Base-by-base conservation (phyloP, 2,888 invertebrate species). In the Dinocampus coccinellae region DNA sequence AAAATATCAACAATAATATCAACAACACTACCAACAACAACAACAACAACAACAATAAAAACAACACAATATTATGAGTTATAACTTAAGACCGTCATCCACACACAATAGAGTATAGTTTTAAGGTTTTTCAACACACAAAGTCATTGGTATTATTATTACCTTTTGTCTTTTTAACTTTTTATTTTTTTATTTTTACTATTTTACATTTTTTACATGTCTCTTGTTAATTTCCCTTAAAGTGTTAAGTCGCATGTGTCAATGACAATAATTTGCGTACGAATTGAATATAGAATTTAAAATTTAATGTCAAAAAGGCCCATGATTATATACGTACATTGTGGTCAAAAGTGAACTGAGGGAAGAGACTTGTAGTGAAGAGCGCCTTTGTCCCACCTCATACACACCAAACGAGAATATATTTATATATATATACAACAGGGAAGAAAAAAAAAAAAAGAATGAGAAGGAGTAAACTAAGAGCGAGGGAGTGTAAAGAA, bases 1-100 rank as follows among this genome's bases (percentile, higher is more conserved):
- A 91, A 91, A 80, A 81, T 78, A 70, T 58, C 68, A 71, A 72
- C 22, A 34, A n/a, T 60, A 47, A 61, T 47, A 33, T 42, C 42
- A 36, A 69, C 29, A 39, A 42, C 16, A 60, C 42, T 42, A 47
- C 47, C 24, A 10, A 58, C 33, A 11, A 58, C 33, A 10, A 68
- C 20, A n/a, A 26, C 29, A 16, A 47, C 29, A 29, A 33, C 11
- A 29, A 47, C 34, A 9, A 34, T 22, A 16, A 3, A n/a, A 20
- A 39, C 53, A 58, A 58, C 34, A 16, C 29, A 58, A 58, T 47
- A n/a, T 58, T 58, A 33, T 58, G 11, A 58, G 20, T 58, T 58
- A 34, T 29, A 29, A 47, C 47, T 47, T n/a, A 16, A 47, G 16
- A 16, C 16, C 47, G 24, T 24, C 20, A 22, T 34, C 24, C n/a